Conservation (phyloP, 2,113 vertebrate genomes). For the Baryphthengus martii region DNA sequence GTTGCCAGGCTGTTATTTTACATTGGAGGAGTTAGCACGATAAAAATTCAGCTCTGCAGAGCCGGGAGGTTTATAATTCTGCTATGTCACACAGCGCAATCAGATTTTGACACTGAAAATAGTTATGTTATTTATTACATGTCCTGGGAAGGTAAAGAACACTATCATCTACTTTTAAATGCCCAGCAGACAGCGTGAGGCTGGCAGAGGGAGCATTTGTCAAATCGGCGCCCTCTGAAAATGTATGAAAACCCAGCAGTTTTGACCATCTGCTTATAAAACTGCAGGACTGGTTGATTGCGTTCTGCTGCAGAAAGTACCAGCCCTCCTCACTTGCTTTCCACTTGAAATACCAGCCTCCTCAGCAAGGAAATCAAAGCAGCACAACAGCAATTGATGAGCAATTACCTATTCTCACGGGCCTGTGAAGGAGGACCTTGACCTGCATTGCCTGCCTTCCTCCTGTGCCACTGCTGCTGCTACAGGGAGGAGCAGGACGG, state of each 20-base stretch:
- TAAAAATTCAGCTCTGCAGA: not conserved
- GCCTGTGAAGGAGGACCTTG: not conserved
- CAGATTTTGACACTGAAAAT: not conserved
- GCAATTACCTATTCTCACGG: not conserved
- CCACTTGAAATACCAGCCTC: not conserved
- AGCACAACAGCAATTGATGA: not conserved
- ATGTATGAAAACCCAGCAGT: not conserved
- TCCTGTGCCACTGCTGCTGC: not conserved
- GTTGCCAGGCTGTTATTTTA: not conserved
- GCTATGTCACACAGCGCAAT: not conserved
- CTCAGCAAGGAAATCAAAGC: not conserved
- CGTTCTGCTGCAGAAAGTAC: not conserved
- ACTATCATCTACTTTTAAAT: not conserved
- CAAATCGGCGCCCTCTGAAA: not conserved
- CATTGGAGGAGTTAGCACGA: not conserved
- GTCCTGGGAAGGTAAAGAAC: not conserved
- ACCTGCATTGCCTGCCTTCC: not conserved
- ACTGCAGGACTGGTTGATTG: not conserved
- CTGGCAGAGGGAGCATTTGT: not conserved
- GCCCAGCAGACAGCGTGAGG: not conserved
- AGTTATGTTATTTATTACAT: not conserved
- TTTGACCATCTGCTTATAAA: not conserved
- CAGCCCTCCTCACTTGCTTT: not conserved
- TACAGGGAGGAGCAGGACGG: not conserved
- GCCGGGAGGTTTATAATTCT: not conserved